Evolutionary conservation across 2,797 vertebrate genomes (phyloP).

Genomic region (Acridotheres tristis): DNA sequence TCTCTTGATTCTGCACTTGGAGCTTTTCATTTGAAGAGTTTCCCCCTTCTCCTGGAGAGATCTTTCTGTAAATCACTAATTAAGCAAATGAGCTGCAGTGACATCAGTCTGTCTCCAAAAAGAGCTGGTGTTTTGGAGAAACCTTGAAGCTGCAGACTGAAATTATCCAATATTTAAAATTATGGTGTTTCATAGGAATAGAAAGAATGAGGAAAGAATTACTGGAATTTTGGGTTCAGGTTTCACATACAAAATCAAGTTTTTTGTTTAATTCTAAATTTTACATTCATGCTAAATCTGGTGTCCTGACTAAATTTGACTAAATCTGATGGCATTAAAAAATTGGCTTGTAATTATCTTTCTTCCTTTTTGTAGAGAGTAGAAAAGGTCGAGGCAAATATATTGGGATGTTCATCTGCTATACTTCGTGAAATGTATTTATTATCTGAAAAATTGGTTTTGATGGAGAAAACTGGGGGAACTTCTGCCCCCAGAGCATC

Average conservation of each 20-base stretch:
- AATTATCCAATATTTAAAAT: conserved; percentile 34
- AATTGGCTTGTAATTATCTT: background rate
- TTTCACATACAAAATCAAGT: background rate
- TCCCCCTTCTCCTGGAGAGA: background rate
- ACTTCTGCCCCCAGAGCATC: background rate
- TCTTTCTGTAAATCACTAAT: conserved; percentile 13
- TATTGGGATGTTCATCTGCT: rapidly evolving
- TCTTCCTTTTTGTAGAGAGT: background rate
- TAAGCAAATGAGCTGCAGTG: conserved; percentile 31
- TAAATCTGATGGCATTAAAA: background rate
- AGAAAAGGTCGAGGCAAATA: background rate
- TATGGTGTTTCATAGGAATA: background rate
- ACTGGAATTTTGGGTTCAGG: background rate
- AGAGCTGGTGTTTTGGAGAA: background rate
- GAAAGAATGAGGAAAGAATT: background rate
- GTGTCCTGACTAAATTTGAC: background rate
- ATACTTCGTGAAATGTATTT: background rate
- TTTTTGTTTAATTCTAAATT: background rate
- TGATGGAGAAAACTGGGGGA: background rate
- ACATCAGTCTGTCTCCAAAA: conserved; percentile 5
- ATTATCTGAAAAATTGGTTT: background rate
- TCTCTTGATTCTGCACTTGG: background rate
- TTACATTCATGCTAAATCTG: background rate
- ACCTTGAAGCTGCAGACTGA: background rate
- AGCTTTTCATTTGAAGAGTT: background rate